Percentiles rank a stretch among this genome's conserved stretches.
phyloP scores from a whole-genome alignment of 2,797 vertebrate species.

The Heliangelus exortis region DNA sequence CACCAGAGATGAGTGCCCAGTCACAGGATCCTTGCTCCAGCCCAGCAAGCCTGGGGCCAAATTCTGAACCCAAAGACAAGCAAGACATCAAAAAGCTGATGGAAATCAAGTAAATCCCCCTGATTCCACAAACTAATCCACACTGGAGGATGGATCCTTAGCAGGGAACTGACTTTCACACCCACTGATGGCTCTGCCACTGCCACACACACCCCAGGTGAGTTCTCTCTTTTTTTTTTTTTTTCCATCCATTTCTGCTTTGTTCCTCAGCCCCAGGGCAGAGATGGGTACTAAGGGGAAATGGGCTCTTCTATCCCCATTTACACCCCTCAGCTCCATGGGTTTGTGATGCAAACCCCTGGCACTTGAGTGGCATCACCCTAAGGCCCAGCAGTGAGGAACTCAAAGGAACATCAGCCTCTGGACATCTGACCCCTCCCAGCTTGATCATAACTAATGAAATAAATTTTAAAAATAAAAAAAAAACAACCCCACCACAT shows the following conservation, averaged over 20 bases:
- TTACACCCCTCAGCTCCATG: neutral
- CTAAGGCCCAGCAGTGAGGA: neutral
- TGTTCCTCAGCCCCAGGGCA: neutral
- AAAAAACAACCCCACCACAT: neutral
- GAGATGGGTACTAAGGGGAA: neutral
- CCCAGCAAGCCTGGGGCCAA: accelerated
- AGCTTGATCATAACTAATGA: neutral
- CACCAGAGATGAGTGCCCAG: neutral
- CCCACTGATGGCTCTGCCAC: neutral
- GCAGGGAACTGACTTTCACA: neutral
- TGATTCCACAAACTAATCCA: neutral
- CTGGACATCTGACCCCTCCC: neutral
- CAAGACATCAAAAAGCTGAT: neutral
- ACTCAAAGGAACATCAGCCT: neutral
- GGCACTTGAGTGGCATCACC: neutral
- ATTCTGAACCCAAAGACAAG: neutral
- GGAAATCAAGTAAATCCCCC: no score
- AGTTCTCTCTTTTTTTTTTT: neutral
- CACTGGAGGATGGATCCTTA: neutral
- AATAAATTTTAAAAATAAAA: neutral
- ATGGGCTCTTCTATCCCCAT: neutral
- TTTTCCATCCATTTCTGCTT: neutral
- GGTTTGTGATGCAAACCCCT: neutral
- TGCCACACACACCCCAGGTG: neutral
- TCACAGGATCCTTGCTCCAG: neutral